Evolutionary conservation across 1,140 invertebrate species (phyloP), one percentile per base, ranked within the genome.

Genomic region (Tribolium castaneum): DNA sequence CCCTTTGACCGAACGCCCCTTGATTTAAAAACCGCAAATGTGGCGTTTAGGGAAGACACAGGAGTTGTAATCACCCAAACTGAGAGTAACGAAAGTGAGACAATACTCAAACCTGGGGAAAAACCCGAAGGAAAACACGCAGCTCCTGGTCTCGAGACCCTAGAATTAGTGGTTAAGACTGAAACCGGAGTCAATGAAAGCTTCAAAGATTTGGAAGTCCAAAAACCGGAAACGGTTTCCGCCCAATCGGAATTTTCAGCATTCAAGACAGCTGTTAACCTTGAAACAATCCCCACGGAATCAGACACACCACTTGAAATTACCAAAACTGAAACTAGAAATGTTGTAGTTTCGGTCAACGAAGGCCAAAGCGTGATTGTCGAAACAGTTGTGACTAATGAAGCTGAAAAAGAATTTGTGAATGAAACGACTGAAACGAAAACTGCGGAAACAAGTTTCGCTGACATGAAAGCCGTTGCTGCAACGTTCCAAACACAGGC

Each of bases 361-460:
- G 89, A 91, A 84, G 88, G 88, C 78, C 87, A 90, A 77, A 90
- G 91, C 56, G 84, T 90, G 19, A 85, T 90, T 34, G 90, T 89
- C 16, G 85, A 84, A 12, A 90, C 91, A 86, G 89, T 89, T 2
- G 86, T 89, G 14, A 79, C 86, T 13, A 88, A 88, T 10, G 92
- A 93, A 83, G 89, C 88, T 22, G 92, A 93, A 86, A 84, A 86
- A 75, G 85, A 84, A 13, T 90, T 90, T 83, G 84, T 81, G 66
- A 82, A 83, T 10, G 83, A 83, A 77, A 78, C 78, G 0, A 86
- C 88, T 3, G 85, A 88, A 19, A 76, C 82, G n/a, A 89, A 89
- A 59, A 81, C 80, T 22, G 87, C 89, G 2, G 80, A 81, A 25
- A 19, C 71, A 19, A 72, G 22, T 14, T 16, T 83, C 10, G 75